These are phyloP conservation scores for Phrynosoma platyrhinos DNA, from an alignment of 2,113 vertebrate species.

Conservation along the genomic window DNA sequence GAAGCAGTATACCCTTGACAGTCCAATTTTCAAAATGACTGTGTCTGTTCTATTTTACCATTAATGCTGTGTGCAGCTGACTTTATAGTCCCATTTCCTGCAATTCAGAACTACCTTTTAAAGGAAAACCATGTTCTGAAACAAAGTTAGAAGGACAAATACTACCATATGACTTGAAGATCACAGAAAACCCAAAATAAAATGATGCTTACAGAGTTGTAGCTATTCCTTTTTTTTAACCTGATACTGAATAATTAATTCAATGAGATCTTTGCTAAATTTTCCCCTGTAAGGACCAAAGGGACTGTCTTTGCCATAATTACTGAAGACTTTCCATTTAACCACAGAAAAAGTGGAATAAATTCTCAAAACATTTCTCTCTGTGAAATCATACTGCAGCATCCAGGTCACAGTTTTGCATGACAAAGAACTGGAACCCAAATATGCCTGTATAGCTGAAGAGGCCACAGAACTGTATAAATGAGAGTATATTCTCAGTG, in stretches of 20 bases:
- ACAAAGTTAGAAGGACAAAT: background rate
- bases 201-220: background rate
- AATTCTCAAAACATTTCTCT: background rate
- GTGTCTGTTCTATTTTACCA: background rate
- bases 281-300: background rate
- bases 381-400: background rate
- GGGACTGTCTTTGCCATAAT: background rate
- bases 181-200: background rate
- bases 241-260: background rate
- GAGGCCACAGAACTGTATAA: background rate
- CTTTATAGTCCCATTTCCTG: background rate
- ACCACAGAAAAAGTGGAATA: background rate
- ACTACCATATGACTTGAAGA: background rate
- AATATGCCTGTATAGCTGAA: background rate
- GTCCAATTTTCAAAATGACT: slow-evolving; percentile 1
- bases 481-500: background rate
- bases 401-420: background rate
- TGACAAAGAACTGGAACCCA: background rate
- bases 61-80: background rate
- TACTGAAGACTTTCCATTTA: background rate
- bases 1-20: background rate
- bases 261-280: background rate
- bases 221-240: background rate
- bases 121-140: background rate
- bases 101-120: background rate